These are phyloP conservation scores for Borostomias antarcticus DNA, from an alignment of 2,797 vertebrate genomes.

Conservation along the genomic window DNA sequence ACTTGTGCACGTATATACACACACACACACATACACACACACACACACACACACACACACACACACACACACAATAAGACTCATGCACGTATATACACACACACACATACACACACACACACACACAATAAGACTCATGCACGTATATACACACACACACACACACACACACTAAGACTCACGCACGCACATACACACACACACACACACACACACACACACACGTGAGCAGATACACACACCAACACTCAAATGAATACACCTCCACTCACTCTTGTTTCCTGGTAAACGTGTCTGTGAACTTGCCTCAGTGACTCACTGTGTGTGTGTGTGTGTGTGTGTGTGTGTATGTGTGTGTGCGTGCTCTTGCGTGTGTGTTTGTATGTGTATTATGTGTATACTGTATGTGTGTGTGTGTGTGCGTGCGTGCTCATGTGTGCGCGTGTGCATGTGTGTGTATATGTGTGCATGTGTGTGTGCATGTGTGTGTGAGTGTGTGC, in stretches of 20 bases:
- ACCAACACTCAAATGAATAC: conserved; percentile 8
- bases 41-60: conserved; percentile 42
- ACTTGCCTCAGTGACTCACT: too few relatives aligned
- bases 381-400: too few relatives aligned
- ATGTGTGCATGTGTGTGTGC: conserved; percentile 13
- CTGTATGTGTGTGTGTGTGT: conserved; percentile 3
- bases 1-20: not conserved
- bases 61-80: conserved; percentile 39
- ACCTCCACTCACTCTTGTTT: conserved; percentile 51
- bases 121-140: conserved; percentile 5
- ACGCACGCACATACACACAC: conserved; percentile 5
- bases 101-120: conserved; percentile 9
- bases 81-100: conserved; percentile 33
- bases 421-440: conserved; percentile 6
- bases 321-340: conserved; percentile 17
- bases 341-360: conserved; percentile 12
- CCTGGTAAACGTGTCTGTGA: conserved; percentile 42
- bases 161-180: not conserved
- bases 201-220: conserved; percentile 10
- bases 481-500: conserved; percentile 5
- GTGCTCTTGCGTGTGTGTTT: not conserved
- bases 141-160: not conserved
- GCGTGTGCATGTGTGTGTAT: conserved; percentile 33
- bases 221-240: conserved; percentile 3
- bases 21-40: conserved; percentile 9